Percentiles rank a stretch among this genome's conserved stretches.
These are phyloP conservation scores for Vombatus ursinus DNA, from an alignment of 2,113 vertebrate species.

Conservation along the genomic window DNA sequence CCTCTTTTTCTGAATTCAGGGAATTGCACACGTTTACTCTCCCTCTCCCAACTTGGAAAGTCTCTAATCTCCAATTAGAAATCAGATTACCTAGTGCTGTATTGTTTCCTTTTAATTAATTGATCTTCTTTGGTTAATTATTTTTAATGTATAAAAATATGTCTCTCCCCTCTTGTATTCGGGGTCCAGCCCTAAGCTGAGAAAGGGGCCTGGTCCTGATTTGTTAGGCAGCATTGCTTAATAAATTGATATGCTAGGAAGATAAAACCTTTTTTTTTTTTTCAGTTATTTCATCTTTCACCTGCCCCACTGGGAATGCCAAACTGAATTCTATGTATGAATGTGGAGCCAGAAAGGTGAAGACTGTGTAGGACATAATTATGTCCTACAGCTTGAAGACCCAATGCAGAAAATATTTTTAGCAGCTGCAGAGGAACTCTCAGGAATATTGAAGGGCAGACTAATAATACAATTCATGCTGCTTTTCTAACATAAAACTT, in stretches of 20 bases:
- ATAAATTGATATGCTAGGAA: background rate
- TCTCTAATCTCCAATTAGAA: background rate
- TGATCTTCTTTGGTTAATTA: background rate
- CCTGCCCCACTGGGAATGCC: background rate
- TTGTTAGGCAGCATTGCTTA: background rate
- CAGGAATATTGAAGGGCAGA: background rate
- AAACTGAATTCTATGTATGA: background rate
- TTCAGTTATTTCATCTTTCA: background rate
- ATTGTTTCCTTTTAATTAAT: background rate
- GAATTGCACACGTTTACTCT: background rate
- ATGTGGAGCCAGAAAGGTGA: background rate
- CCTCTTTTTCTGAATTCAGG: background rate
- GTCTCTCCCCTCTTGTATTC: background rate
- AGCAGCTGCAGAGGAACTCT: background rate
- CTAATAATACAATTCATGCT: background rate
- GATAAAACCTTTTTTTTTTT: background rate
- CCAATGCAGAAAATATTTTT: background rate
- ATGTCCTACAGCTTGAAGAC: background rate
- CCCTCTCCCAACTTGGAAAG: background rate
- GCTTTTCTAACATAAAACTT: background rate
- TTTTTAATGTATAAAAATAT: background rate
- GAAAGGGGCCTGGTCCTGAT: no score
- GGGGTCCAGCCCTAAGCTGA: no score
- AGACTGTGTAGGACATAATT: background rate
- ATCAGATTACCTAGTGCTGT: background rate